These are phyloP conservation scores for Sinelater perroti DNA, from an alignment of 2,888 invertebrate species.

Conservation along the genomic window DNA sequence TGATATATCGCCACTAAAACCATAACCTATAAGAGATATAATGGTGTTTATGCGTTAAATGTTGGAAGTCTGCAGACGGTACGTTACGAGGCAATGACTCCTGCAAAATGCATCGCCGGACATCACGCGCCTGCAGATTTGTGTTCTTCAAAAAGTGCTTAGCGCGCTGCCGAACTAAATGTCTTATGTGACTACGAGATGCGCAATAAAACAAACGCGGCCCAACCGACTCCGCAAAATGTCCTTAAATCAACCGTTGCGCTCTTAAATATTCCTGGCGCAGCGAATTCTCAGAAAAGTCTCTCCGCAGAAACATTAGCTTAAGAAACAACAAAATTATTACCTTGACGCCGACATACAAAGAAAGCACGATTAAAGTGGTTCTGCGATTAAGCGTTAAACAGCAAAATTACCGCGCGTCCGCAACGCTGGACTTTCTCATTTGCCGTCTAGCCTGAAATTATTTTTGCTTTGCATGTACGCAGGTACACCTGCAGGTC, in stretches of 20 bases:
- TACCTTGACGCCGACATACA: neutral
- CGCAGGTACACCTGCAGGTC: too few species aligned
- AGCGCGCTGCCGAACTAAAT: slow-evolving; percentile 33
- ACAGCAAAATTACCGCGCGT: too few species aligned
- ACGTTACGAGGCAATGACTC: slow-evolving; percentile 36
- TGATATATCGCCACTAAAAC: slow-evolving; percentile 43
- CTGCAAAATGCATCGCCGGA: slow-evolving; percentile 34
- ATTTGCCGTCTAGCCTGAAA: too few species aligned
- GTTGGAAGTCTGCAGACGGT: slow-evolving; percentile 37
- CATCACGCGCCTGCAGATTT: slow-evolving; percentile 27
- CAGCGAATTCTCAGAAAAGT: slow-evolving; percentile 7
- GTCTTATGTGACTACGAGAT: slow-evolving; percentile 25
- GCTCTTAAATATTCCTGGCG: neutral
- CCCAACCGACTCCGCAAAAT: slow-evolving; percentile 6
- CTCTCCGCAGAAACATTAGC: neutral
- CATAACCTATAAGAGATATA: slow-evolving; percentile 37
- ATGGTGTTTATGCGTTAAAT: slow-evolving; percentile 36
- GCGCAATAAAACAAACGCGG: slow-evolving; percentile 23
- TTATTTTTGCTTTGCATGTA: too few species aligned
- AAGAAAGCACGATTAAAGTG: too few species aligned
- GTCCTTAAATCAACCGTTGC: slow-evolving; percentile 5
- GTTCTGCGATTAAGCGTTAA: too few species aligned
- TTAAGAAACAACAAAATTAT: neutral
- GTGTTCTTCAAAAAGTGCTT: slow-evolving; percentile 31
- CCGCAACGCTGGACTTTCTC: too few species aligned